Evolutionary conservation across 30 jellyfish, hydroid and myxozoan species (phyloP).

Genomic region (Aurelia sp.): DNA sequence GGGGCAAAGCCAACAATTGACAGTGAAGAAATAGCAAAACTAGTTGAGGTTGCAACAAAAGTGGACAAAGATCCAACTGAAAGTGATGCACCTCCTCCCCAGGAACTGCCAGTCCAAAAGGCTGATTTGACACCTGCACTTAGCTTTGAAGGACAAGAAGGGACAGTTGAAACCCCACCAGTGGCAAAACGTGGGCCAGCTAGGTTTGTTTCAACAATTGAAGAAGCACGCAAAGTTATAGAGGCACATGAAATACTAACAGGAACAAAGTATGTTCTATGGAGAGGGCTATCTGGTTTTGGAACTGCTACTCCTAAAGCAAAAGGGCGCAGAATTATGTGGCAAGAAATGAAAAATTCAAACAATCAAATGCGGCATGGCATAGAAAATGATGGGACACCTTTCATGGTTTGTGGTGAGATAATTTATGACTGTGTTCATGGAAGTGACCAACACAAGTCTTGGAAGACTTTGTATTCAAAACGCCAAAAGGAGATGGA

Average conservation of each 20-base stretch:
- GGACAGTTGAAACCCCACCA: background rate
- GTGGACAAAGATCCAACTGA: constrained; percentile 19
- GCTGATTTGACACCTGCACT: background rate
- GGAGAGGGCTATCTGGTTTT: constrained; percentile 59
- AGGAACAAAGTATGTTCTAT: constrained; percentile 56
- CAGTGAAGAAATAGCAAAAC: constrained; percentile 59
- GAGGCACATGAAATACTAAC: constrained; percentile 67
- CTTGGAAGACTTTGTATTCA: constrained; percentile 48
- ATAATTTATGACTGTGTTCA: constrained; percentile 60
- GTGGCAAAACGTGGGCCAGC: constrained; percentile 8
- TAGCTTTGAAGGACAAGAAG: background rate
- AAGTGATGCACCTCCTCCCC: background rate
- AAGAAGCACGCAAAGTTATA: constrained; percentile 52
- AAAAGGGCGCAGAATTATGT: constrained; percentile 42
- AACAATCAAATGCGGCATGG: constrained; percentile 55
- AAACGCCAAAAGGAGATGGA: constrained; percentile 42
- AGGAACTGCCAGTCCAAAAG: background rate
- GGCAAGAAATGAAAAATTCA: constrained; percentile 60
- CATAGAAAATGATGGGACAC: constrained; percentile 47
- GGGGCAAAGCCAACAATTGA: constrained; percentile 25
- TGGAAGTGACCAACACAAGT: constrained; percentile 51
- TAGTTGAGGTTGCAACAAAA: constrained; percentile 49
- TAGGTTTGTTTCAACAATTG: constrained; percentile 38
- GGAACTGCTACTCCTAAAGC: constrained; percentile 38
- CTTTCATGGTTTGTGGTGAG: constrained; percentile 60